Base-by-base conservation (phyloP, 2,797 vertebrate species). In the Silurus lanzhouensis region DNA sequence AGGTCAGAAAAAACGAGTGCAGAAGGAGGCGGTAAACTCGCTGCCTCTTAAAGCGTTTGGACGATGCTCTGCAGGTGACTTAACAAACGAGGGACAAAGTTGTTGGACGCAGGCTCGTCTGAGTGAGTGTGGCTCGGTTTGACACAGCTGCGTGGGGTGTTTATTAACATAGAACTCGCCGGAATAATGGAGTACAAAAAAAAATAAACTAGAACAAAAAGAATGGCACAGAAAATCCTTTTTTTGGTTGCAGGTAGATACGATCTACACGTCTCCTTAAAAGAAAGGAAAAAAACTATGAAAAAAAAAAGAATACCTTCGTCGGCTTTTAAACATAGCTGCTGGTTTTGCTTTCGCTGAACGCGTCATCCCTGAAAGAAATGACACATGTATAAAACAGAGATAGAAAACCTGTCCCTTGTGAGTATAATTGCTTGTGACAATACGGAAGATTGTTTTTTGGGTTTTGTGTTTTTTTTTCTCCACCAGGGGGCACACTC, bases 351-450 rank as follows among this genome's bases (percentile, higher is more conserved):
- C 92, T 92, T 91, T 91, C 90, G 91, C 90, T 92, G 89, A 92
- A 89, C 91, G 85, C 92, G 89, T 93, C 92, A 89, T 93, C 92
- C 93, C 94, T 94, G 92, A 94, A 94, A 81, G 88, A 94, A 92
- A 90, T 19, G 38, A 71, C 44, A 86, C 88, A 90, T 86, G 90
- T 91, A 92, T 85, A 93, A 93, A 92, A 92, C 90, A 77, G 84
- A 92, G 63, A 82, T 90, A 92, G 88, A 93, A 92, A 92, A 93
- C 85, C 86, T 72, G 88, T 89, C 90, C 63, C 72, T 91, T 52
- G 63, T 79, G 71, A 82, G 63, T 88, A 64, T 87, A 75, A 91
- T 86, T 85, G 86, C 88, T 88, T 90, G 85, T 86, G 83, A 84
- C 70, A 44, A 68, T 61, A 70, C 19, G 81, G 68, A 85, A 87